phyloP scores from a whole-genome alignment of 2,113 vertebrate genomes.

The Pseudolaguvia tuberculata region DNA sequence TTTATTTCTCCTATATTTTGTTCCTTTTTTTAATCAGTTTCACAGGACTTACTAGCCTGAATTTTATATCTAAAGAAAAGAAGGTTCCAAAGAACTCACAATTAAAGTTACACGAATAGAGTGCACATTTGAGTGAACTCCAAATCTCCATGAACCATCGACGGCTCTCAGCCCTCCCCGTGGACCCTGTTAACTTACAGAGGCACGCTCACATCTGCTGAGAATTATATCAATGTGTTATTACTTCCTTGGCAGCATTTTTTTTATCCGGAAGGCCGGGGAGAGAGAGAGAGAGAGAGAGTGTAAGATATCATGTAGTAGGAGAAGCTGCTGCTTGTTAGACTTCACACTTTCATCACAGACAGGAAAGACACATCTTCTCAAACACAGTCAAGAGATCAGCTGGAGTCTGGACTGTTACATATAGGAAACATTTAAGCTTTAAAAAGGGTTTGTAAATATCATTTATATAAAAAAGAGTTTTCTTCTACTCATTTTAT shows the following conservation, averaged over 20 bases:
- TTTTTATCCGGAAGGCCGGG: constrained; percentile 56
- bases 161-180: constrained; percentile 47
- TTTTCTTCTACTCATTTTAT: neutral
- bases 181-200: constrained; percentile 61
- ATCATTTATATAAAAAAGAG: neutral
- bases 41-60: neutral
- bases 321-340: constrained; percentile 54
- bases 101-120: constrained; percentile 7
- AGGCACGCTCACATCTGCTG: constrained; percentile 69
- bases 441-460: neutral
- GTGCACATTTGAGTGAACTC: constrained; percentile 15
- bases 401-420: neutral
- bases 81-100: neutral
- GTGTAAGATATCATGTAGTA: constrained; percentile 52
- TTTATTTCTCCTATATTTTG: neutral
- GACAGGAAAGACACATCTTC: constrained; percentile 51
- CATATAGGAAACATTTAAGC: neutral
- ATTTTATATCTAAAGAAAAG: neutral
- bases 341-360: constrained; percentile 54
- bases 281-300: constrained; percentile 9
- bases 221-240: constrained; percentile 65
- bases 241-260: constrained; percentile 66
- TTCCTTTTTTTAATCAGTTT: constrained; percentile 10
- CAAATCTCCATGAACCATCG: constrained; percentile 9
- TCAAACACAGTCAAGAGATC: neutral